Percentiles rank a stretch among this genome's conserved stretches.
phyloP scores from a whole-genome alignment of 2,888 invertebrate species.

The Netelia melanura region DNA sequence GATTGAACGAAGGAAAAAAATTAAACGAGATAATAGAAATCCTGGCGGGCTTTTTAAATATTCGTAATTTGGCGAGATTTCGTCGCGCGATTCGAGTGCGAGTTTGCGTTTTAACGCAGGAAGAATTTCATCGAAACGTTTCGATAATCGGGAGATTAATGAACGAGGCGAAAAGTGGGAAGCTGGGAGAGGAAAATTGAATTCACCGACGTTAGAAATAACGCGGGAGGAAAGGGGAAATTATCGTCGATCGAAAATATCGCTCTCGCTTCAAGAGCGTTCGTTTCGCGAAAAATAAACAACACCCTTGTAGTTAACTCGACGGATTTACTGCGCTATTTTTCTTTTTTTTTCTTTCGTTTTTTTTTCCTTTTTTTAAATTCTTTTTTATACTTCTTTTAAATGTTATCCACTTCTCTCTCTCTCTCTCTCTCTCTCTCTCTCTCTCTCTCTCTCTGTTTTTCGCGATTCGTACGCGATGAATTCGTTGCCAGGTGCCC shows the following conservation, averaged over 20 bases:
- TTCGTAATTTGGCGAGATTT: no score
- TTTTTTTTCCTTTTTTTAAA: conserved; percentile 8
- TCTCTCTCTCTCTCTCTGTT: not conserved
- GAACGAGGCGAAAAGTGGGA: not conserved
- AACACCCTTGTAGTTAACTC: not conserved
- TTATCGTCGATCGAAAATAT: conserved; percentile 41
- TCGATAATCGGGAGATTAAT: conserved; percentile 31
- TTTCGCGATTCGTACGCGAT: conserved; percentile 38
- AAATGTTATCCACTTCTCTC: not conserved
- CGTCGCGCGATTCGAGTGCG: no score
- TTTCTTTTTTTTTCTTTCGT: not conserved
- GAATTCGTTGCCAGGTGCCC: conserved; percentile 32
- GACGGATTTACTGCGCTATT: not conserved
- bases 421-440: not conserved
- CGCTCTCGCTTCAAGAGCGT: not conserved
- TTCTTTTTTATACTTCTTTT: not conserved
- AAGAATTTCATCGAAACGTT: not conserved
- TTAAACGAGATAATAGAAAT: no score
- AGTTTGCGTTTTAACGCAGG: not conserved
- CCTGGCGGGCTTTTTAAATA: no score
- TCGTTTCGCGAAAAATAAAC: no score
- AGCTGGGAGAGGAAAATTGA: not conserved
- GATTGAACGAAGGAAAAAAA: no score
- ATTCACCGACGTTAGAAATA: conserved; percentile 1
- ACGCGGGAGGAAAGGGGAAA: not conserved